Evolutionary conservation across 1,140 invertebrate genomes (phyloP).

Genomic region (Planococcus citri): DNA sequence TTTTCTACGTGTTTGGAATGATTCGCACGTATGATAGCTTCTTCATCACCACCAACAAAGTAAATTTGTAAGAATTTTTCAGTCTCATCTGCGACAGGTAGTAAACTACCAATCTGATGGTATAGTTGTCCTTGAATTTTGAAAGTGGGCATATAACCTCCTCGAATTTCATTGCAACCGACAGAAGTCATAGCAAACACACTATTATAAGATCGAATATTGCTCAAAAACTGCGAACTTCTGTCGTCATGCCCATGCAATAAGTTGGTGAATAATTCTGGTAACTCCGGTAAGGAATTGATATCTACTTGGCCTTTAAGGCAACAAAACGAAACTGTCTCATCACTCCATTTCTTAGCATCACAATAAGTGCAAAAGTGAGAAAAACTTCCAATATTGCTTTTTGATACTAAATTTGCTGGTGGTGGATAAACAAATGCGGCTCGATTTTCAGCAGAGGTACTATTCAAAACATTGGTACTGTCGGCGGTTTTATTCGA

Average conservation of each 20-base stretch:
- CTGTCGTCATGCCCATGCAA: neutral
- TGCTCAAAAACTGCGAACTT: neutral
- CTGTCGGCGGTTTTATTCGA: too few species aligned
- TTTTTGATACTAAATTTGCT: neutral
- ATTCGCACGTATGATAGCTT: conserved; percentile 12
- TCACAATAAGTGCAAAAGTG: neutral
- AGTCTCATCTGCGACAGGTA: conserved; percentile 30
- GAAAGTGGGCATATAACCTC: conserved; percentile 27
- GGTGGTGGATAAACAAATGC: too few species aligned
- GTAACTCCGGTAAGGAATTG: neutral
- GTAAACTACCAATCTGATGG: conserved; percentile 34
- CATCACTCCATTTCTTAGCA: neutral
- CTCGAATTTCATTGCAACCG: neutral
- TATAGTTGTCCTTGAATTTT: conserved; percentile 40
- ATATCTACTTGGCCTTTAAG: neutral
- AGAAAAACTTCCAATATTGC: neutral
- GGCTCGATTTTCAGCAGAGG: too few species aligned
- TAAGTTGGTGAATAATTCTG: neutral
- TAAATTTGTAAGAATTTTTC: conserved; percentile 37
- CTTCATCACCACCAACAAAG: conserved; percentile 33
- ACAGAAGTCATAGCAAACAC: conserved; percentile 9
- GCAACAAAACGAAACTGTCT: neutral
- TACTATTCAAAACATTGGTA: too few species aligned
- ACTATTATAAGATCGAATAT: neutral
- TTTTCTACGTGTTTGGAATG: neutral